Evolutionary conservation across 2,888 invertebrate genomes (phyloP).

Genomic region (Odontothrips loti): DNA sequence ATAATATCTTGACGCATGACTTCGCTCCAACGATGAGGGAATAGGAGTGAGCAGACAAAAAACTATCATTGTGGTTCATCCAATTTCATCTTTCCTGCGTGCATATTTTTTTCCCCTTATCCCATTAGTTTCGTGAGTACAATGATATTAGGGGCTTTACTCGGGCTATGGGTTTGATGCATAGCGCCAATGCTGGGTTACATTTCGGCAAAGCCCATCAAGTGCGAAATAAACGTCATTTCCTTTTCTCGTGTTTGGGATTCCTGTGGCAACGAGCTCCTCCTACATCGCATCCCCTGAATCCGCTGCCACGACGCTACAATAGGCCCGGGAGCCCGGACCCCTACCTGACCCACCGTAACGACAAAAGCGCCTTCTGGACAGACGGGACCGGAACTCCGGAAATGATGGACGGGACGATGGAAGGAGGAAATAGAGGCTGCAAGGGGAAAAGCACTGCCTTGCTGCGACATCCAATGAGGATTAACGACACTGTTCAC

Average conservation of each 20-base stretch:
- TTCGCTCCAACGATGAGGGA: no score
- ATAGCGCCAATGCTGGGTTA: no score
- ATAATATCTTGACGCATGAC: no score
- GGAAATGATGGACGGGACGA: not conserved
- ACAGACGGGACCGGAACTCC: not conserved
- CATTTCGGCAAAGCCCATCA: no score
- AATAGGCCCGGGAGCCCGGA: not conserved
- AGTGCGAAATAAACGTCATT: not conserved
- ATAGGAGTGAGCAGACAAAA: no score
- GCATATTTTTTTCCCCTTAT: no score
- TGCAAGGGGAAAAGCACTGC: not conserved
- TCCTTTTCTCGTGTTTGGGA: not conserved
- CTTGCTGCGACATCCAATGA: not conserved
- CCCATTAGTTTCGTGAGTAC: no score
- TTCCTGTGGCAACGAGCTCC: not conserved
- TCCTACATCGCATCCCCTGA: not conserved
- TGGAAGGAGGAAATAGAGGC: not conserved
- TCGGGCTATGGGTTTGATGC: no score
- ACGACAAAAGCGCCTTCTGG: not conserved
- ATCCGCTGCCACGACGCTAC: not conserved
- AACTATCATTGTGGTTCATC: no score
- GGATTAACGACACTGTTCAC: not conserved
- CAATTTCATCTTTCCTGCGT: no score
- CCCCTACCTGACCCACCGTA: not conserved
- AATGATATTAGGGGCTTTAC: no score